Base-by-base conservation (phyloP, 2,888 invertebrate species). In the Cerastis leucographa region DNA sequence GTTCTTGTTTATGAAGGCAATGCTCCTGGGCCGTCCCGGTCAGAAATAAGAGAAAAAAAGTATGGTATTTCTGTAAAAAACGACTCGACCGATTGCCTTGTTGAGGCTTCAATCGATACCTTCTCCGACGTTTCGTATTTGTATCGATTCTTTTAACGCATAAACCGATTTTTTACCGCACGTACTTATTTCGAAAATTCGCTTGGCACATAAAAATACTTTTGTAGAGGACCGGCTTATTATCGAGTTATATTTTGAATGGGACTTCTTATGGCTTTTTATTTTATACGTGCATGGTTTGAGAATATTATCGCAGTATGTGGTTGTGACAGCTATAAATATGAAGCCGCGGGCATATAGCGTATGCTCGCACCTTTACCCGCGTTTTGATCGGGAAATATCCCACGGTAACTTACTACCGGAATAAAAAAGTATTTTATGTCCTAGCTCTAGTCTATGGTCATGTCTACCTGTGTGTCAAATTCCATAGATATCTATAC, bases 1-100 rank as follows among this genome's bases (percentile, higher is more conserved):
- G 85, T 90, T 90, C 92, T 92, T 93, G 93, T 93, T 94, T 93
- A 93, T 93, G 90, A 89, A 94, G 95, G 94, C 96, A 95, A 92
- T 93, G 96, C 95, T 94, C 95, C 94, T 94, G 94, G 92, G 92
- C 89, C 91, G 90, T 85, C 87, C 83, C 87, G 90, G 90, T 92
- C 91, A 92, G 92, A 94, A 95, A 94, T 93, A 94, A 95, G 90
- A 92, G 90, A 89, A 90, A 94, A 95, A 80, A 95, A 94, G 90
- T 35, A 35, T 90, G 91, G 93, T 90, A 92, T 93, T 94, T 94
- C 94, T 90, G 92, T 92, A 93, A 93, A 95, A 95, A 95, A 94
- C 93, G 92, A 91, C 90, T 89, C 91, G 90, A 86, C 86, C 92
- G 94, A 94, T 94, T 90, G 93, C 90, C 93, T 94, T 90, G 94